Evolutionary conservation across 2,113 vertebrate species (phyloP), one percentile per base, ranked within the genome.

Genomic region (Salvelinus namaycush): DNA sequence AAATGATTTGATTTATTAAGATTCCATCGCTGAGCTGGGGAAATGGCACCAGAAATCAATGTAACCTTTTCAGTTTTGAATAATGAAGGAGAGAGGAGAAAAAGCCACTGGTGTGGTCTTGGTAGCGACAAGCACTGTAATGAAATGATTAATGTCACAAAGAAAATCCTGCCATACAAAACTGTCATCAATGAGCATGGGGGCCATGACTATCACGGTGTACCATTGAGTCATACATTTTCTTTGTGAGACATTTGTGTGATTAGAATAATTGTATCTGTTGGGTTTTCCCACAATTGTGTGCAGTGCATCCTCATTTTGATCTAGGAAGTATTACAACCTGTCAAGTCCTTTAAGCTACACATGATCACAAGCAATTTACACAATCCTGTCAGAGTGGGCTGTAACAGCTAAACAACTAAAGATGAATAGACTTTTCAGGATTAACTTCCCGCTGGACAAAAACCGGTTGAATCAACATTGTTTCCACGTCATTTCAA

Each of bases 61-160:
- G 78, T 81, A 84, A 87, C 85, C 85, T 82, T 87, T 84, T 87
- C 80, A 76, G 34, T 65, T 27, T 72, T 82, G 80, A 76, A 82
- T 80, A 81, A 84, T 81, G 78, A 78, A 76, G 48, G 60, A 13
- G 60, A 20, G 20, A 49, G 27, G n/a, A 44, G 76, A 79, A 75
- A 72, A 34, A 68, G 69, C 54, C 62, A 39, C 72, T 60, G 64
- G 44, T 51, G 68, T 60, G 22, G 31, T 68, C 57, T 22, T 49
- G 49, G 29, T 48, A n/a, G 59, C 51, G 31, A 73, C 71, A 64
- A 70, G 66, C 9, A 74, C 9, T 44, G 65, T 76, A 87, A 87
- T 84, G 75, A 82, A 75, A 80, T 78, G 75, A 82, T 84, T 80
- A 78, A 82, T 87, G 82, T 68, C 73, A 59, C 54, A 57, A 74